Conservation (phyloP, 1,140 invertebrate species). For the Musca domestica region DNA sequence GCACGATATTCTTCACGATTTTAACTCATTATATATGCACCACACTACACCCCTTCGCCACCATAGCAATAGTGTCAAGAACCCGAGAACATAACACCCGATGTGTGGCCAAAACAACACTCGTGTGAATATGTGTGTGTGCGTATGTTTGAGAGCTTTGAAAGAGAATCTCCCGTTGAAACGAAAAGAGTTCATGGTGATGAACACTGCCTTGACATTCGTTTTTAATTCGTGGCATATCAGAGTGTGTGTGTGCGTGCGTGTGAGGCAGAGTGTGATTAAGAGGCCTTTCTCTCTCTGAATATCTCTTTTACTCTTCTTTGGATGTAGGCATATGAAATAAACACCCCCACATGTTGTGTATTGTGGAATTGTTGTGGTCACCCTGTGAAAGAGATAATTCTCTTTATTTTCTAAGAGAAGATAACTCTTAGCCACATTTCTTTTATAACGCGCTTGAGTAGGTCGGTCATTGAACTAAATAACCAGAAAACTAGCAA, state of each 20-base stretch:
- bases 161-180: no score
- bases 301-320: neutral
- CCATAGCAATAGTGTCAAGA: neutral
- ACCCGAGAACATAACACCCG: no score
- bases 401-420: slow-evolving; percentile 25
- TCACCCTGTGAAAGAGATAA: slow-evolving; percentile 6
- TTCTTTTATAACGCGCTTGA: slow-evolving; percentile 53
- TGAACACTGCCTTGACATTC: slow-evolving; percentile 15
- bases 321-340: neutral
- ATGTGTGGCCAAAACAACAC: no score
- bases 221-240: neutral
- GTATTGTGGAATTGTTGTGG: neutral
- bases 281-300: no score
- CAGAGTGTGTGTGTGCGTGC: no score
- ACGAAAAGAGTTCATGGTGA: neutral
- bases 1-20: neutral
- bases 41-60: neutral
- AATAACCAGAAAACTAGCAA: no score
- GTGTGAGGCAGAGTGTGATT: no score
- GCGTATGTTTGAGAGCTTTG: no score
- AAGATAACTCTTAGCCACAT: slow-evolving; percentile 31
- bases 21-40: slow-evolving; percentile 10
- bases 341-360: neutral
- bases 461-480: slow-evolving; percentile 55
- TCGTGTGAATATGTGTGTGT: no score